Evolutionary conservation across 2,797 vertebrate genomes (phyloP).

Genomic region (Pangasius larnaudii): DNA sequence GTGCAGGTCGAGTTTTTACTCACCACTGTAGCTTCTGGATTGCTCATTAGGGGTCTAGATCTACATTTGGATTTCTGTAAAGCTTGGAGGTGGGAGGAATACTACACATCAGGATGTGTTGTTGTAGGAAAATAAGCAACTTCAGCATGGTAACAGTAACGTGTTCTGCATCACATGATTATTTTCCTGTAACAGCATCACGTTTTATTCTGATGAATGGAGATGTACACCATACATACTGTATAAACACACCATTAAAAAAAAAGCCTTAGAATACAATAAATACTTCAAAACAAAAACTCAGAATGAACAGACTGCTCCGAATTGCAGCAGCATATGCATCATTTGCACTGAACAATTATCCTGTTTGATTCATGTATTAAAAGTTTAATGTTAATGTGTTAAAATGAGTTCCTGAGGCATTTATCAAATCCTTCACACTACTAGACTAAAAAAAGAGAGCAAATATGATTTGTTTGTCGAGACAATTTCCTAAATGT

Average conservation of each 20-base stretch:
- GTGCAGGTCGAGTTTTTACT: neutral
- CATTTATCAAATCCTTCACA: constrained; percentile 5
- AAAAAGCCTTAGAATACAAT: neutral
- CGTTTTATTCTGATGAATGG: no score
- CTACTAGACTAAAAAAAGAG: neutral
- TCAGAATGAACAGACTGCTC: neutral
- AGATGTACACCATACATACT: neutral
- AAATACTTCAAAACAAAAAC: neutral
- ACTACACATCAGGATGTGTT: neutral
- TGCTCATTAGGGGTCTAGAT: neutral
- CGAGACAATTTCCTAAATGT: constrained; percentile 12
- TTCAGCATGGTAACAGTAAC: neutral
- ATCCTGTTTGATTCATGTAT: neutral
- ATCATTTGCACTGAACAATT: neutral
- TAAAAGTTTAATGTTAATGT: neutral
- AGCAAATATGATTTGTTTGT: constrained; percentile 13
- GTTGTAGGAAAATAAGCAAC: neutral
- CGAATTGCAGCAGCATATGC: neutral
- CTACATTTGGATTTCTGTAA: neutral
- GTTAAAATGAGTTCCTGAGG: neutral
- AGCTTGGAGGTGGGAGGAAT: neutral
- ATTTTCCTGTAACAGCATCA: neutral
- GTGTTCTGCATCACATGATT: neutral
- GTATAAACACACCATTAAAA: neutral
- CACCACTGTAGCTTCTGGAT: neutral